phyloP scores from a whole-genome alignment of 2,888 invertebrate genomes.

The Drosophila stalkeri region DNA sequence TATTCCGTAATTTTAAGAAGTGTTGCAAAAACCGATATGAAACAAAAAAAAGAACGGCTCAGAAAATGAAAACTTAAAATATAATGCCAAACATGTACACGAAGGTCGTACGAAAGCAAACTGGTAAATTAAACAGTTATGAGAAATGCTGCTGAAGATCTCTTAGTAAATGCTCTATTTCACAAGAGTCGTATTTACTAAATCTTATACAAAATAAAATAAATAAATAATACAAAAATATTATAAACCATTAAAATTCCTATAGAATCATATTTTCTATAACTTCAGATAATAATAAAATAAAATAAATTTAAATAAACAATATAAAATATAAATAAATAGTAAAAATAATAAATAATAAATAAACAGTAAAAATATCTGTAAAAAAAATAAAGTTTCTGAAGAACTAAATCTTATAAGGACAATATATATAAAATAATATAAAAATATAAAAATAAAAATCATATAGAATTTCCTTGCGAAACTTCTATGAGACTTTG shows the following conservation, averaged over 20 bases:
- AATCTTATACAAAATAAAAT: background rate
- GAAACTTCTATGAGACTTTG: no score
- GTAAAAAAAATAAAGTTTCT: no score
- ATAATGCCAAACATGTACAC: background rate
- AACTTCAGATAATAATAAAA: background rate
- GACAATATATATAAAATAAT: no score
- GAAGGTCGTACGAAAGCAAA: constrained; percentile 4
- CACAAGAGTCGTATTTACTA: background rate
- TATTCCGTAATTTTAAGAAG: constrained; percentile 28
- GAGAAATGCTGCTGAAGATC: background rate
- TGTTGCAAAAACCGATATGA: constrained; percentile 13
- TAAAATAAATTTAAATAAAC: background rate
- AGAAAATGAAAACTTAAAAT: background rate
- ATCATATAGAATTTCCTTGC: no score
- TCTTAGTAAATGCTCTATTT: background rate
- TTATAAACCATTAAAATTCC: background rate
- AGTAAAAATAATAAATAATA: no score
- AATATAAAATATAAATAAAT: background rate
- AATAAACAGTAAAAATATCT: no score
- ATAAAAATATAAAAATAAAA: no score
- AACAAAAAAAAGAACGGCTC: background rate
- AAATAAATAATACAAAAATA: background rate
- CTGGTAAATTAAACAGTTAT: background rate
- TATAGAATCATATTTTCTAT: background rate
- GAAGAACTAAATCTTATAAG: no score